These are phyloP conservation scores for Cydia amplana DNA, from an alignment of 1,140 invertebrate species.

Conservation along the genomic window DNA sequence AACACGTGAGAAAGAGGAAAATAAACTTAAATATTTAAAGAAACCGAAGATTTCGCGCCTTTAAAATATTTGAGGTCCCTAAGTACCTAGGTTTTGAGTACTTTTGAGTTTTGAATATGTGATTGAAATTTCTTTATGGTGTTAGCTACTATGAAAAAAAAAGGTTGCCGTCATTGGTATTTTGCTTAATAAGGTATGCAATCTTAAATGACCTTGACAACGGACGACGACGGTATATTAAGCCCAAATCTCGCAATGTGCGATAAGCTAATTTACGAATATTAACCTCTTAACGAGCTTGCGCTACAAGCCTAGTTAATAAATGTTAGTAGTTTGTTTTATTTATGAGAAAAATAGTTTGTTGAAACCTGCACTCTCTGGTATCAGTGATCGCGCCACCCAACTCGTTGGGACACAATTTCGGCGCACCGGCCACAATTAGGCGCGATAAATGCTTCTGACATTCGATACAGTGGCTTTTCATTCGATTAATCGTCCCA, in stretches of 20 bases:
- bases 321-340: too few species aligned
- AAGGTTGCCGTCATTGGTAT: too few species aligned
- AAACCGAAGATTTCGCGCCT: not conserved
- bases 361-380: not conserved
- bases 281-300: too few species aligned
- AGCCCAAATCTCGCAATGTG: too few species aligned
- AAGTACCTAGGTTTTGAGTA: not conserved
- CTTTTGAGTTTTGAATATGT: not conserved
- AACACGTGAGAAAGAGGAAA: not conserved
- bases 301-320: too few species aligned
- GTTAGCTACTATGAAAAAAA: too few species aligned
- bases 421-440: slow-evolving; percentile 73
- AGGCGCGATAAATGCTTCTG: slow-evolving; percentile 72
- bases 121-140: not conserved
- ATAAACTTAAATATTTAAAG: not conserved
- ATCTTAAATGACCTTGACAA: too few species aligned
- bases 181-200: too few species aligned
- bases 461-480: slow-evolving; percentile 65
- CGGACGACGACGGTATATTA: too few species aligned
- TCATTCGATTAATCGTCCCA: slow-evolving; percentile 70
- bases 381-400: slow-evolving; percentile 58
- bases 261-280: too few species aligned
- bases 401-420: slow-evolving; percentile 57
- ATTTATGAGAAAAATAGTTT: not conserved
- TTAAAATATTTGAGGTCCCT: not conserved